Evolutionary conservation across 2,888 invertebrate species (phyloP).

Genomic region (Osmoderma eremita): DNA sequence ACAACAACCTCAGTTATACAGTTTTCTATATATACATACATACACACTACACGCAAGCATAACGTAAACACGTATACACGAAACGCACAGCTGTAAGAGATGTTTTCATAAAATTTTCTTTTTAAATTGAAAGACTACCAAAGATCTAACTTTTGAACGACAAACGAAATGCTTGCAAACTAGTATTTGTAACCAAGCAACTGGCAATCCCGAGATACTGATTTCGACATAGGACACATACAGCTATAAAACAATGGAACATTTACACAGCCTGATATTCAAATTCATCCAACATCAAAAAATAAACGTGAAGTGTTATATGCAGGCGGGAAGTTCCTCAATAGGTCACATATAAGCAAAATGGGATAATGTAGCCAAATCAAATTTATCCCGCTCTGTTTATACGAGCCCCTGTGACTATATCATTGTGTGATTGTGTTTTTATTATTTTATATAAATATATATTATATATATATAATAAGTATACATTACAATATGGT

Average conservation of each 20-base stretch:
- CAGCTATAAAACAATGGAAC: constrained; percentile 28
- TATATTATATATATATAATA: constrained; percentile 28
- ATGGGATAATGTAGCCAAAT: constrained; percentile 31
- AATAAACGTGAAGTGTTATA: constrained; percentile 23
- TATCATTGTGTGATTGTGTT: constrained; percentile 53
- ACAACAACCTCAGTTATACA: constrained; percentile 56
- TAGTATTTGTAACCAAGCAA: constrained; percentile 25
- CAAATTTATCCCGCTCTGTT: constrained; percentile 46
- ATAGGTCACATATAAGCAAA: constrained; percentile 48
- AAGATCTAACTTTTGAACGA: constrained; percentile 52
- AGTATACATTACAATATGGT: constrained; percentile 36
- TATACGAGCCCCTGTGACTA: constrained; percentile 58
- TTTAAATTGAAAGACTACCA: constrained; percentile 53
- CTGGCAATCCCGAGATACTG: constrained; percentile 38
- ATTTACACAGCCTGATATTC: constrained; percentile 36
- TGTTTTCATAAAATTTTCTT: constrained; percentile 44
- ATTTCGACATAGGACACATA: constrained; percentile 36
- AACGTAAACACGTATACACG: constrained; percentile 38
- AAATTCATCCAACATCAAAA: constrained; percentile 28
- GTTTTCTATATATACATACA: constrained; percentile 48
- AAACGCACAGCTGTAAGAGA: constrained; percentile 41
- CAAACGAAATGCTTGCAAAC: constrained; percentile 14
- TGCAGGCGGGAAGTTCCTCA: constrained; percentile 57
- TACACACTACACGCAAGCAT: constrained; percentile 42
- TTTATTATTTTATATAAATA: constrained; percentile 39